Base-by-base conservation (phyloP, 2,888 invertebrate species). In the Cylloceria caligata region DNA sequence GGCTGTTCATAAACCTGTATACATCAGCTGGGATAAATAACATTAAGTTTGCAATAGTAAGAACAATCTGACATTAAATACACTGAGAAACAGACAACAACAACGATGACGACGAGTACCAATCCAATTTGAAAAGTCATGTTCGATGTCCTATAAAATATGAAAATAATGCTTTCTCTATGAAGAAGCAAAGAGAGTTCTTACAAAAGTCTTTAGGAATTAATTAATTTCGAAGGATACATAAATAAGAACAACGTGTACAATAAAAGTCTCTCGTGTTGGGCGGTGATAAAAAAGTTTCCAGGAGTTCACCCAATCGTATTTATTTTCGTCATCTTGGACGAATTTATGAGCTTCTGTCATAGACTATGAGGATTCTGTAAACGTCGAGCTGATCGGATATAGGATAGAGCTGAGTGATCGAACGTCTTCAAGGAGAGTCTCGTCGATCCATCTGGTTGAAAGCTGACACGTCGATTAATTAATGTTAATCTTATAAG, bases 391-490 rank as follows among this genome's bases (percentile, higher is more conserved):
- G 1, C 24, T 24, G 52, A 55, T 42, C 57, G 49, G 13, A 39
- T 36, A 21, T 34, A 55, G 11, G 16, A 64, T 42, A 64, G 30
- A 11, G 9, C 27, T 30, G 30, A n/a, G 21, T 68, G 55, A 68
- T 76, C 36, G 60, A 69, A 68, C 27, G 34, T 45, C 34, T 52
- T 39, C 57, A 19, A 21, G 7, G 24, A 71, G 60, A 42, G 42
- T 47, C 24, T 80, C 42, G 69, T 64, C 47, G 65, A 72, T 75
- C 60, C 57, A 79, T 82, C 57, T 74, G 7, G 36, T 34, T 64
- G 67, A 30, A 34, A 21, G 34, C 39, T 45, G 49, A 55, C 45
- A 30, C 30, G 19, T 27, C 24, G 13, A 57, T 60, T 80, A 67
- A 76, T 80, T 76, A 69, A n/a, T 24, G 49, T 39, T 30, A 24